These are phyloP conservation scores for Clitarchus hookeri DNA, from an alignment of 2,888 invertebrate genomes.

Conservation along the genomic window DNA sequence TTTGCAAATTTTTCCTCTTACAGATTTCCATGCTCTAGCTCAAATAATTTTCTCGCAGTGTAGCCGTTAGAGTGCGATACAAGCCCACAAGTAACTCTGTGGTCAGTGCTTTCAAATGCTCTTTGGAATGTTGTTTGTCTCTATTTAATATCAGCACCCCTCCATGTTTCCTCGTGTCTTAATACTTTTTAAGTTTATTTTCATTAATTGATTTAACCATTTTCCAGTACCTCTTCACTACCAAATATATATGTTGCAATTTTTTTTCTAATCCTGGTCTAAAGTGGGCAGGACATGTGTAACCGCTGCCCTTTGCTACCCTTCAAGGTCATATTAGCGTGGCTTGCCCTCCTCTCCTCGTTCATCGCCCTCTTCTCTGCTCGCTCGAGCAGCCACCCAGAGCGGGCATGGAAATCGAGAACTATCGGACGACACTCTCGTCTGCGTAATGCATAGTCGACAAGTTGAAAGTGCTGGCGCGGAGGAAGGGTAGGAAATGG, in stretches of 20 bases:
- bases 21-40: slow-evolving; percentile 79
- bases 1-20: slow-evolving; percentile 57
- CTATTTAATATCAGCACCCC: slow-evolving; percentile 27
- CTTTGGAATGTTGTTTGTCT: slow-evolving; percentile 44
- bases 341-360: background rate
- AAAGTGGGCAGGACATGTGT: background rate
- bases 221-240: background rate
- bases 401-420: slow-evolving; percentile 8
- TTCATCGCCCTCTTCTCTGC: background rate
- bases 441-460: background rate
- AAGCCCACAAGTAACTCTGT: slow-evolving; percentile 33
- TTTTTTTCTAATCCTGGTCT: background rate
- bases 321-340: background rate
- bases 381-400: background rate
- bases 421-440: background rate
- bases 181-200: background rate
- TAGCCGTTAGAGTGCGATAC: slow-evolving; percentile 54
- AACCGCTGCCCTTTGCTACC: slow-evolving; percentile 14
- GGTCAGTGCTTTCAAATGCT: slow-evolving; percentile 45
- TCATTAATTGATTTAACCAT: background rate
- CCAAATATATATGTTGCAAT: background rate
- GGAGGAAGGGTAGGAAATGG: slow-evolving; percentile 3
- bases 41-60: slow-evolving; percentile 71
- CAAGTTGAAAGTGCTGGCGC: background rate
- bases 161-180: background rate